Base-by-base conservation (phyloP, 2,888 invertebrate genomes). In the Argynnis bischoffii region DNA sequence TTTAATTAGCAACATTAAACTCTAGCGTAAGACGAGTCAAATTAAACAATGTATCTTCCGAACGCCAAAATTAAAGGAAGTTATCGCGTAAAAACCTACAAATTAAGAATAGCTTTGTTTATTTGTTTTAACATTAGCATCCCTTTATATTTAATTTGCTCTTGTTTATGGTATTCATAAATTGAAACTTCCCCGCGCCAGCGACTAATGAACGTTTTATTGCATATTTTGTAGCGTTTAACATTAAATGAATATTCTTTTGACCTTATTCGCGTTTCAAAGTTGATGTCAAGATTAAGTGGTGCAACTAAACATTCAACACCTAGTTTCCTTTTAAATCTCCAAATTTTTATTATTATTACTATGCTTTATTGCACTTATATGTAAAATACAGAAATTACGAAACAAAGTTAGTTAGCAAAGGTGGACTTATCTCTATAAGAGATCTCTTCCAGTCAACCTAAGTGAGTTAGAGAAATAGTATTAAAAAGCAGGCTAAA, bases 101-200 rank as follows among this genome's bases (percentile, higher is more conserved):
- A 57, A 46, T 26, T 13, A 21, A 51, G 53, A 59, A 54, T 47
- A 47, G 53, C 15, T 15, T 15, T 18, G 54, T 18, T 61, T 56
- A 59, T 65, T 59, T 59, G 59, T 59, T 50, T 53, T 65, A 26
- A 59, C 59, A 59, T 54, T 35, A 54, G 50, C 54, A 31, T 60
- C 54, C 35, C 47, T 48, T 59, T 47, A 57, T 53, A 26, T 65
- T 65, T 65, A 59, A 54, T 65, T 48, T 11, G 59, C 16, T 21
- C 6, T 59, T 65, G 59, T 65, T 59, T 59, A 53, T 31, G 47
- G 47, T 59, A 59, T 65, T 59, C 54, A 65, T 65, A 59, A 59
- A 54, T 16, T 15, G 31, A 54, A 35, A 18, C 51, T 59, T 54
- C 16, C 16, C 50, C 15, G n/a, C 46, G 53, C 47, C 47, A 31